Conservation (phyloP, 2,797 vertebrate genomes). For the Odontamblyopus lacepedii region DNA sequence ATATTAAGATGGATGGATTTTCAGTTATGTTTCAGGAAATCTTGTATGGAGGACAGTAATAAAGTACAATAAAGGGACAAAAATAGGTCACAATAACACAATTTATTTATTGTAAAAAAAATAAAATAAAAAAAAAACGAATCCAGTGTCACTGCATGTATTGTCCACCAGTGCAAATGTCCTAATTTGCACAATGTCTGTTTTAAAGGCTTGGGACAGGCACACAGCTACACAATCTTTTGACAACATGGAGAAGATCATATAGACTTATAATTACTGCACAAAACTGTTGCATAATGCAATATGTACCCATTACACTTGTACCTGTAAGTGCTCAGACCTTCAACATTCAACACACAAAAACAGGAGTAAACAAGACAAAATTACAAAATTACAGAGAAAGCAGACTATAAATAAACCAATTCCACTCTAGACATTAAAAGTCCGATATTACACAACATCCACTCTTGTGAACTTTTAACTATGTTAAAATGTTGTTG, state of each 20-base stretch:
- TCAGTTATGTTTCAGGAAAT: neutral
- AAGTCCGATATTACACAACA: no score
- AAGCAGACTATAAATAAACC: slow-evolving; percentile 1
- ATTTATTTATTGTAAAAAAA: no score
- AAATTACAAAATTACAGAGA: neutral
- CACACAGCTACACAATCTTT: neutral
- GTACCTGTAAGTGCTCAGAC: neutral
- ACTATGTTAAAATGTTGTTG: no score
- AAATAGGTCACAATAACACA: neutral
- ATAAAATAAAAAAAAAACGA: no score
- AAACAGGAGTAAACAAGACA: neutral
- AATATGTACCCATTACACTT: neutral
- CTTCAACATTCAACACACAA: neutral
- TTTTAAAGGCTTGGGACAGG: neutral
- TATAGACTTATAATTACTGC: neutral
- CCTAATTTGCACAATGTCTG: neutral
- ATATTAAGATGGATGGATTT: neutral
- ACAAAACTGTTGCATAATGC: no score
- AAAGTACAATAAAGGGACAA: neutral
- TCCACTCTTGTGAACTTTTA: no score
- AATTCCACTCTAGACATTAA: slow-evolving; percentile 4
- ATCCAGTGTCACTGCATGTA: neutral
- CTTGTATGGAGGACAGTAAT: neutral
- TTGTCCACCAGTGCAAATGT: neutral
- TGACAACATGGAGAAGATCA: neutral